Evolutionary conservation across 2,113 vertebrate species (phyloP), one percentile per base, ranked within the genome.

Genomic region (Campylomormyrus tamandua): DNA sequence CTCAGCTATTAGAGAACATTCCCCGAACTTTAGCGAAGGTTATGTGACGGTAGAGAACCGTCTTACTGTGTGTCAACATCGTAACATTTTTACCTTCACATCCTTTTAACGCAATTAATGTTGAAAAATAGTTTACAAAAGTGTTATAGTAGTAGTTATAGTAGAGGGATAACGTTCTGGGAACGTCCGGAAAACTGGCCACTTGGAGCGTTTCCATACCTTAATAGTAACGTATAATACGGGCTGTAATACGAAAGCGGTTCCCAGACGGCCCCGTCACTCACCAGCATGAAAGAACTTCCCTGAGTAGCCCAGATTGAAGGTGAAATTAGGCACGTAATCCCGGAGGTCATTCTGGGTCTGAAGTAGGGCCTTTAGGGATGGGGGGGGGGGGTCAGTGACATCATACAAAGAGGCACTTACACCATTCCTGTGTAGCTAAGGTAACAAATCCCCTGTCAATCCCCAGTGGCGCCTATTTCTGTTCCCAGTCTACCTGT

Each of bases 291-390:
- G 97, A 93, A 97, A 98, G 94, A 98, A 98, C 96, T 98, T 98
- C 94, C 97, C 97, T 93, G 97, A 98, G 95, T 97, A 98, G 92
- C 97, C 97, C 94, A 98, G 95, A 95, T 98, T 98, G 94, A 98
- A 98, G 92, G 97, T 98, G 94, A 98, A 98, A 93, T 98, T 97
- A 0, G 97, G 97, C 92, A 98, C 97, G 87, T 97, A 96, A 89
- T 94, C 93, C 39, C 97, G 96, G 46, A 98, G 95, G 91, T 97
- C 96, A 0, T 96, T 97, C 93, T 98, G 97, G 0, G 96, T 97
- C 92, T 97, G 94, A 9, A 97, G 97, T 56, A 98, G 94, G 15
- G 97, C 97, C 97, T 98, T 83, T 45, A 87, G 46, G 77, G 83
- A 77, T 77, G 1, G 58, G 48, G 89, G 88, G 17, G 1, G 17